A percentile compares a stretch with the other conserved stretches of the same genome.
Evolutionary conservation across 2,797 vertebrate genomes (phyloP).

Genomic region (Rhabdophis nuchalis): DNA sequence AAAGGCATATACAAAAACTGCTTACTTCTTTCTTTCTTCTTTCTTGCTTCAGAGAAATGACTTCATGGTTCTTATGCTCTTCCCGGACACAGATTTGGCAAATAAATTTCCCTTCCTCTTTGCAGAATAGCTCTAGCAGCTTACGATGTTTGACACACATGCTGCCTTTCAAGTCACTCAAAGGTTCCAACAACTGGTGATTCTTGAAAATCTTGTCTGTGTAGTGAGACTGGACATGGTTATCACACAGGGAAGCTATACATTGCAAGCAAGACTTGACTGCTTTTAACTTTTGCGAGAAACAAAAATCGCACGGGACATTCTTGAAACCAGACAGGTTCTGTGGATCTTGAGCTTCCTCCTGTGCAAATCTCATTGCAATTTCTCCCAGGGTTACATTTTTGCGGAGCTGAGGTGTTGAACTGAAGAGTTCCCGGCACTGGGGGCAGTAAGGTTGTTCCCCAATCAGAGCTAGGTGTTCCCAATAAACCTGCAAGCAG

Average conservation of each 20-base stretch:
- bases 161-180: slow-evolving; percentile 75
- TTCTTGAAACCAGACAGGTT: slow-evolving; percentile 65
- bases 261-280: slow-evolving; percentile 80
- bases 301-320: slow-evolving; percentile 77
- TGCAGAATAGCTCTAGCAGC: slow-evolving; percentile 76
- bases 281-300: slow-evolving; percentile 72
- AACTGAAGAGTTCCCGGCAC: slow-evolving; percentile 80
- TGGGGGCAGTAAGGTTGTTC: slow-evolving; percentile 82
- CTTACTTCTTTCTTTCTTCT: slow-evolving; percentile 75
- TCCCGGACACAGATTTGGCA: slow-evolving; percentile 76
- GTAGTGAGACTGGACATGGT: slow-evolving; percentile 76
- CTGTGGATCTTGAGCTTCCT: slow-evolving; percentile 65
- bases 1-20: not conserved
- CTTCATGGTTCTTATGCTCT: slow-evolving; percentile 74
- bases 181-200: slow-evolving; percentile 78
- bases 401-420: slow-evolving; percentile 79
- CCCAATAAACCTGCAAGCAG: slow-evolving; percentile 85
- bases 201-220: slow-evolving; percentile 74
- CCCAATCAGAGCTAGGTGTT: slow-evolving; percentile 74
- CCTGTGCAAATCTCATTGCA: slow-evolving; percentile 78
- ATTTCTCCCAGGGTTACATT: slow-evolving; percentile 80
- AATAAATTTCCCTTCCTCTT: slow-evolving; percentile 77
- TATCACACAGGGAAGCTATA: slow-evolving; percentile 78
- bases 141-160: slow-evolving; percentile 78
- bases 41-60: slow-evolving; percentile 74